These are phyloP conservation scores for Hassar affinis DNA, from an alignment of 2,113 vertebrate species.

Conservation along the genomic window DNA sequence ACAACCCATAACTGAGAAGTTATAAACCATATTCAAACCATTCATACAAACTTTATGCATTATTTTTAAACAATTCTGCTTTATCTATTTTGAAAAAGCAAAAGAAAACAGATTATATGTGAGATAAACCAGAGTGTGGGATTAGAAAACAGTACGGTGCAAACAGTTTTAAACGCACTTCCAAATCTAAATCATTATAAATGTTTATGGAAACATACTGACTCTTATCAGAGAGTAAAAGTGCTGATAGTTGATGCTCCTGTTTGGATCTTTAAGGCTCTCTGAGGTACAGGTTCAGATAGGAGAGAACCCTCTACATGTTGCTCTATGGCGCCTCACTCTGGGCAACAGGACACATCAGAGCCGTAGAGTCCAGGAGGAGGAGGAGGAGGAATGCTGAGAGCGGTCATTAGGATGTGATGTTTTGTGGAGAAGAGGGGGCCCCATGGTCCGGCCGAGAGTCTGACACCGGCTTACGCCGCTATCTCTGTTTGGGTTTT, in stretches of 20 bases:
- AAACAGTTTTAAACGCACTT: neutral
- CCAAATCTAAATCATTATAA: too few species aligned
- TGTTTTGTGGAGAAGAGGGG: slow-evolving; percentile 35
- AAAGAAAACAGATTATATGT: neutral
- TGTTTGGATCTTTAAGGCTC: slow-evolving; percentile 1
- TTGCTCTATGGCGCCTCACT: slow-evolving; percentile 30
- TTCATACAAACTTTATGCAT: neutral
- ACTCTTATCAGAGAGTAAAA: too few species aligned
- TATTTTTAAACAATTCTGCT: neutral
- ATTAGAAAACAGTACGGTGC: neutral
- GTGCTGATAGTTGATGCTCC: neutral
- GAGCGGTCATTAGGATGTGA: slow-evolving; percentile 47
- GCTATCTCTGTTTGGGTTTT: slow-evolving; percentile 55
- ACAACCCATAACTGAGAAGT: neutral
- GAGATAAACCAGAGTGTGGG: neutral
- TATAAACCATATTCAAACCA: neutral
- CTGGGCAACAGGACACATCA: slow-evolving; percentile 36
- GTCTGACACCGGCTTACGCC: slow-evolving; percentile 46
- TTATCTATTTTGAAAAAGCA: too few species aligned
- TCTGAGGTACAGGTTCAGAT: slow-evolving; percentile 14
- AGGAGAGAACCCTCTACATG: slow-evolving; percentile 14
- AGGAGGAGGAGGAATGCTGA: slow-evolving; percentile 43
- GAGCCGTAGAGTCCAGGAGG: neutral
- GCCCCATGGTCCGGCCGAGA: slow-evolving; percentile 35
- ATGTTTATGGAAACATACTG: neutral